phyloP scores from a whole-genome alignment of 2,888 invertebrate species.

The Hydropsyche betteni region DNA sequence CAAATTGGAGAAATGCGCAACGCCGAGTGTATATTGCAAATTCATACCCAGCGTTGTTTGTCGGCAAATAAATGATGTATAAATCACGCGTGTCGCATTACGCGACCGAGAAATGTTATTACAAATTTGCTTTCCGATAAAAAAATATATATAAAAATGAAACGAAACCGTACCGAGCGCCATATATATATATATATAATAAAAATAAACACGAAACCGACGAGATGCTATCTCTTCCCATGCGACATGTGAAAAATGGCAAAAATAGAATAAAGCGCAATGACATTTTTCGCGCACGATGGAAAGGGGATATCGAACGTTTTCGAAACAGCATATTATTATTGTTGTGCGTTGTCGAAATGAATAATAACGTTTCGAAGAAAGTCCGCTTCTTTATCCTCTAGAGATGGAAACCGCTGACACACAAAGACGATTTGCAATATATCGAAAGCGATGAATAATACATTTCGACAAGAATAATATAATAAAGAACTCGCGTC shows the following conservation, averaged over 20 bases:
- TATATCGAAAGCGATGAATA: conserved; percentile 6
- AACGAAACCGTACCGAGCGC: too few species aligned
- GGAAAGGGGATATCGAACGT: too few species aligned
- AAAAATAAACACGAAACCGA: too few species aligned
- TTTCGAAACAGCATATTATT: too few species aligned
- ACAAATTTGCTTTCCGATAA: conserved; percentile 16
- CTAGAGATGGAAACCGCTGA: conserved; percentile 1
- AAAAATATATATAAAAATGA: not conserved
- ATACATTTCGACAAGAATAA: conserved; percentile 1
- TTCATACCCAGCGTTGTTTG: not conserved
- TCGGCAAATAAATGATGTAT: conserved; percentile 1
- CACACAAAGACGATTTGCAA: conserved; percentile 19
- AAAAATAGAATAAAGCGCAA: not conserved
- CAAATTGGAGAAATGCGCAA: not conserved
- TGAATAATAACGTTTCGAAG: conserved; percentile 2
- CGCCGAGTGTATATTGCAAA: not conserved
- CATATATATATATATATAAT: too few species aligned
- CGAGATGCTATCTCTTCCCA: not conserved
- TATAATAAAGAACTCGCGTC: not conserved
- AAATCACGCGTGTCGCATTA: conserved; percentile 7
- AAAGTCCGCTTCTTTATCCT: conserved; percentile 7
- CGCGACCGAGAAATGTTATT: not conserved
- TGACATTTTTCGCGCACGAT: too few species aligned
- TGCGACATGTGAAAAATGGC: conserved; percentile 10
- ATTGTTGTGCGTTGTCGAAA: not conserved